Percentiles rank a stretch among this genome's conserved stretches.
Evolutionary conservation across 1,140 invertebrate species (phyloP).

Genomic region (Sinella curviseta): DNA sequence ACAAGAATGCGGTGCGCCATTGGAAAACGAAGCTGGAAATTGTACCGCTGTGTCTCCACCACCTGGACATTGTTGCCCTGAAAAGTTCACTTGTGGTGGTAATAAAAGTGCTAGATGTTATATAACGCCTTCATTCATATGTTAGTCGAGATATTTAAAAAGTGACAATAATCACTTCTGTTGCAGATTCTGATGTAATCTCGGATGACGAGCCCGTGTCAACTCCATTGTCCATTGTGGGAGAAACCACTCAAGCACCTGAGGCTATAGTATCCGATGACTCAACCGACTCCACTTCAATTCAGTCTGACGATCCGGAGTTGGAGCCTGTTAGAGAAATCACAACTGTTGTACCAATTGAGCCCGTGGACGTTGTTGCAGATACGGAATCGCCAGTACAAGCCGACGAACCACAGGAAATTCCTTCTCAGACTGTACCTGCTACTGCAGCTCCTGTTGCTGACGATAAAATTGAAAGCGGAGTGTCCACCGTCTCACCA

Average conservation of each 20-base stretch:
- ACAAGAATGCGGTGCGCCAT: slow-evolving; percentile 82
- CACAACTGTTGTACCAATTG: slow-evolving; percentile 7
- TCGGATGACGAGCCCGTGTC: no score
- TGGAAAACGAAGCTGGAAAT: slow-evolving; percentile 76
- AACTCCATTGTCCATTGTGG: no score
- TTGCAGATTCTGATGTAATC: no score
- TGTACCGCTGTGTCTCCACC: slow-evolving; percentile 74
- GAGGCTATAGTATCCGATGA: background rate
- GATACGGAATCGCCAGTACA: background rate
- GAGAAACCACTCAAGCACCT: no score
- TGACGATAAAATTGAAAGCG: background rate
- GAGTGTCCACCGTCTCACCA: background rate
- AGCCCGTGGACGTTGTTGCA: background rate
- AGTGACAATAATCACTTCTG: no score
- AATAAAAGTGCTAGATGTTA: no score
- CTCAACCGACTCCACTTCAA: background rate
- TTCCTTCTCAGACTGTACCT: background rate
- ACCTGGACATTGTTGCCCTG: slow-evolving; percentile 83
- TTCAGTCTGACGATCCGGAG: no score
- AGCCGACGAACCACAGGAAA: slow-evolving; percentile 15
- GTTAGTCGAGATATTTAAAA: no score
- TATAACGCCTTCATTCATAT: no score
- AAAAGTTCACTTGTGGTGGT: slow-evolving; percentile 73
- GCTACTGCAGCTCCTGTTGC: background rate
- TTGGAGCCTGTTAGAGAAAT: no score